These are phyloP conservation scores for Xestia ashworthii DNA, from an alignment of 2,888 invertebrate genomes.

Conservation along the genomic window DNA sequence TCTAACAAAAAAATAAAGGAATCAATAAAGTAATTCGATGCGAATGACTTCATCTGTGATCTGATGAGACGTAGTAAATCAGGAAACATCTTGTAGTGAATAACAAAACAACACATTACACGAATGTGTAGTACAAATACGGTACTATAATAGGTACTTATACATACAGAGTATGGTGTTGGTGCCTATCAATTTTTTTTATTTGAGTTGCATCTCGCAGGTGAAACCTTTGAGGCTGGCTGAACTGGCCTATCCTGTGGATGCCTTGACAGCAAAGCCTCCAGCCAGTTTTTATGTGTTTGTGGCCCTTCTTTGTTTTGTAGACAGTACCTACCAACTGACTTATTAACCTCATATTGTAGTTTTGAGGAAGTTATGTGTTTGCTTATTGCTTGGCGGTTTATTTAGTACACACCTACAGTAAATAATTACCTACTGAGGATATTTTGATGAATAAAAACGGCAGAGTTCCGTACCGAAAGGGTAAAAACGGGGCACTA, in stretches of 20 bases:
- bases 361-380: neutral
- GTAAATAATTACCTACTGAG: neutral
- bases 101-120: slow-evolving; percentile 18
- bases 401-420: neutral
- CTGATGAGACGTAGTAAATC: slow-evolving; percentile 18
- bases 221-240: too few species aligned
- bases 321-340: neutral
- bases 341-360: neutral
- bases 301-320: too few species aligned
- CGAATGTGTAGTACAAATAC: slow-evolving; percentile 19
- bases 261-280: too few species aligned
- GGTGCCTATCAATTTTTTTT: too few species aligned
- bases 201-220: too few species aligned
- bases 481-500: too few species aligned
- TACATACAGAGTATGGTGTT: neutral
- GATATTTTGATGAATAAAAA: too few species aligned
- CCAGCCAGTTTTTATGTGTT: too few species aligned
- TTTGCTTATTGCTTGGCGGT: neutral
- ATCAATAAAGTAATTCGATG: slow-evolving; percentile 37
- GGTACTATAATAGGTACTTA: neutral
- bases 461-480: too few species aligned
- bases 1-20: slow-evolving; percentile 12
- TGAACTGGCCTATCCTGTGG: too few species aligned
- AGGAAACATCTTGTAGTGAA: slow-evolving; percentile 28
- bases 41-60: slow-evolving; percentile 44